phyloP scores from a whole-genome alignment of 1,140 invertebrate genomes.

The Aphelenchoides besseyi region DNA sequence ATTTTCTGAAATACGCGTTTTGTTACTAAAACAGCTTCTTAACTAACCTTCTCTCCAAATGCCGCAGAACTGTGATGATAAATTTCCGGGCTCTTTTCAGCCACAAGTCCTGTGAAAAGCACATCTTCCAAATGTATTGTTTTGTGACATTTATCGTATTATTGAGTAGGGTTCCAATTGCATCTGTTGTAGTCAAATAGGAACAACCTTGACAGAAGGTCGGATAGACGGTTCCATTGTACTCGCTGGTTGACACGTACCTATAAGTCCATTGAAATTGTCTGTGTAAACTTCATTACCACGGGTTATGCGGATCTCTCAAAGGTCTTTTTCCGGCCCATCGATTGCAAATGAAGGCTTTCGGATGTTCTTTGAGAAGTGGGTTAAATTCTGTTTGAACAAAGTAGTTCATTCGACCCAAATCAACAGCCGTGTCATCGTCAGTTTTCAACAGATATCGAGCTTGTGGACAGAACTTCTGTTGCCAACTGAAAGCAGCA shows the following conservation, averaged over 20 bases:
- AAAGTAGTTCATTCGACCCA: neutral
- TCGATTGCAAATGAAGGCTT: neutral
- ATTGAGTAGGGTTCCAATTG: neutral
- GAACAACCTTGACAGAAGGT: slow-evolving; percentile 23
- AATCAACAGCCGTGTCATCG: slow-evolving; percentile 14
- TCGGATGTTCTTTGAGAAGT: neutral
- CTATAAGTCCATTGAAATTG: neutral
- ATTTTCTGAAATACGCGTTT: no score
- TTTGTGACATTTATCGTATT: neutral
- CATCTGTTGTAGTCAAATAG: slow-evolving; percentile 6
- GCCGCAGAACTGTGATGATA: neutral
- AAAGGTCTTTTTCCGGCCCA: neutral
- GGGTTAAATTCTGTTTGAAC: neutral
- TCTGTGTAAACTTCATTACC: neutral
- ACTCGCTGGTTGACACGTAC: neutral
- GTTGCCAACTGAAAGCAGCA: neutral
- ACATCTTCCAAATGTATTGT: neutral
- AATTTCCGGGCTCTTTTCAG: neutral
- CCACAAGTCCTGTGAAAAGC: neutral
- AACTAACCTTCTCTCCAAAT: neutral
- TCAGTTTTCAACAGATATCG: slow-evolving; percentile 20
- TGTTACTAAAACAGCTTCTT: neutral
- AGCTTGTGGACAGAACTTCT: slow-evolving; percentile 14
- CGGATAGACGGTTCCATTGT: neutral
- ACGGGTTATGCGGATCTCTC: neutral